Percentiles rank a stretch among this genome's conserved stretches.
phyloP scores from a whole-genome alignment of 2,797 vertebrate genomes.

The Setipinna tenuifilis region DNA sequence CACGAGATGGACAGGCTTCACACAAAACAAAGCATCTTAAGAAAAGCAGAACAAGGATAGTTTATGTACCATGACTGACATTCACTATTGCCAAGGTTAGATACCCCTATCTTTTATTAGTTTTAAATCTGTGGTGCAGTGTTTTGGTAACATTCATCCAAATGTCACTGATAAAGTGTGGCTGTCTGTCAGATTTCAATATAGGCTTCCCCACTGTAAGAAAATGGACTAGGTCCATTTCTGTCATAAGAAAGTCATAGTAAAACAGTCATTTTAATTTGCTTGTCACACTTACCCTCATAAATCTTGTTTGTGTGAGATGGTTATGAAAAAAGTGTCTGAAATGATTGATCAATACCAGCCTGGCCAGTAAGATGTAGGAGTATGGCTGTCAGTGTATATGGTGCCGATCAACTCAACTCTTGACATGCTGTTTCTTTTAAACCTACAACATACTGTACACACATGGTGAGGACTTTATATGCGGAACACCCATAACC shows the following conservation, averaged over 20 bases:
- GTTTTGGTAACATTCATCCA: background rate
- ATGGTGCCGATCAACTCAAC: background rate
- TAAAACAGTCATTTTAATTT: background rate
- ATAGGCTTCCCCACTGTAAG: background rate
- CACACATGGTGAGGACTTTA: conserved; percentile 4
- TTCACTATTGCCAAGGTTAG: background rate
- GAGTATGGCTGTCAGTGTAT: background rate
- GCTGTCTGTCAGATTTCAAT: background rate
- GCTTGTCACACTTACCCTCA: background rate
- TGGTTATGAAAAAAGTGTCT: background rate
- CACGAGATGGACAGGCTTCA: background rate
- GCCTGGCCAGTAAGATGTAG: background rate
- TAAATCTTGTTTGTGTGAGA: background rate
- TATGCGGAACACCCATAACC: conserved; percentile 19
- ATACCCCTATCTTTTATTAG: background rate
- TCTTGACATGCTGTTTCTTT: conserved; percentile 23
- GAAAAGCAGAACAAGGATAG: background rate
- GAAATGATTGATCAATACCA: background rate
- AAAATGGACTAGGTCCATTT: background rate
- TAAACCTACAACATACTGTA: conserved; percentile 3
- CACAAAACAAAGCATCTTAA: background rate
- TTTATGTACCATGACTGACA: background rate
- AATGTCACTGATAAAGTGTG: background rate
- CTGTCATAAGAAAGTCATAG: background rate
- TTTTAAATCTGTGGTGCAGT: background rate